Base-by-base conservation (phyloP, 2,113 vertebrate species). In the Oreocharis arfaki region DNA sequence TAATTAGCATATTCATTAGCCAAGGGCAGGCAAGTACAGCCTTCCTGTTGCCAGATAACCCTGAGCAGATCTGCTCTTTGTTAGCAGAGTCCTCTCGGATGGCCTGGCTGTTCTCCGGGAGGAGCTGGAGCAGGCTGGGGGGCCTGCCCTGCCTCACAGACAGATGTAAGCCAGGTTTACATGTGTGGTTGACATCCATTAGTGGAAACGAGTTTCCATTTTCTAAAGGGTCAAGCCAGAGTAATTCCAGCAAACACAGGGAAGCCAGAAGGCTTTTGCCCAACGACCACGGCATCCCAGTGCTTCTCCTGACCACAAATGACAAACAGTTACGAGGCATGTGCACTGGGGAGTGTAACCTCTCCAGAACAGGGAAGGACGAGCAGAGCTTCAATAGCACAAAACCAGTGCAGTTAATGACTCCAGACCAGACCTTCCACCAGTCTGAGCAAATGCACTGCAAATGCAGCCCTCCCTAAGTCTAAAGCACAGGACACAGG, bases 91-190 rank as follows among this genome's bases (percentile, higher is more conserved):
- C 57, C 59, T 76, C 59, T 73, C 0, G 6, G 77, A 59, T 27
- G 65, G 32, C 22, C 69, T 87, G 94, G 77, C 77, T 61, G 7
- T 1, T 32, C 26, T 87, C 63, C 0, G 33, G 41, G 69, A 75
- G 73, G 64, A 90, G 56, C 46, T 37, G 61, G 27, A 52, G 87
- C 76, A 75, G 88, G 47, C 55, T 86, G 89, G 84, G 87, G 83
- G 85, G 85, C 33, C 93, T 92, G 90, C 17, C 92, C 73, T 86
- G 67, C 75, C 76, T 73, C 57, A 67, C 76, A 90, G 35, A 22
- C 85, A 96, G 83, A 88, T 89, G 85, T 33, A 15, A 86, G 44
- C 92, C 95, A 92, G 83, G 77, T 93, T 84, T 65, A 61, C 57
- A 27, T 53, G 44, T 60, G 86, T 11, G 80, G 64, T 24, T 89